Base-by-base conservation (phyloP, 2,888 invertebrate species). In the Ischnus inquisitorius region DNA sequence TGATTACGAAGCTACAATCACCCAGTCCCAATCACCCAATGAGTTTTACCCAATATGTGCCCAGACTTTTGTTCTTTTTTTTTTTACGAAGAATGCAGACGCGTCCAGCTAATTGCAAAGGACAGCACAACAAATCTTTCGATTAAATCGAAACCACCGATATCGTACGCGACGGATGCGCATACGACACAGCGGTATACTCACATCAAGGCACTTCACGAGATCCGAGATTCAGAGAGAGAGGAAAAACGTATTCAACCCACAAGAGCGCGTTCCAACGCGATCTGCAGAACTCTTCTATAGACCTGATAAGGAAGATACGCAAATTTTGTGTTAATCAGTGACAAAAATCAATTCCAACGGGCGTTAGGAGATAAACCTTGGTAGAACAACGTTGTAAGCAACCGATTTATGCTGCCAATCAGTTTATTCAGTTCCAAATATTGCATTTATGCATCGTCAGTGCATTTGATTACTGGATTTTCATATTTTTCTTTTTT, bases 221-320 rank as follows among this genome's bases (percentile, higher is more conserved):
- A 86, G 85, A 85, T 89, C 90, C 90, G 82, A 78, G 88, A 87
- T 88, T 89, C 88, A 83, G 88, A 87, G 85, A 85, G 87, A 89
- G 88, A n/a, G 88, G 89, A 87, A 88, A 88, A 87, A 88, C 60
- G 60, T 28, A 87, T 89, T 90, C 80, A 88, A 89, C 86, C 90
- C 90, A 88, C 87, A 89, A 88, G 88, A 90, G 86, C 87, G 90
- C 87, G 88, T 90, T 90, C 88, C 91, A 88, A 88, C 88, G 86
- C 88, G 87, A 87, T 88, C 88, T 83, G 89, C 89, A 84, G 84
- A 85, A 89, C 87, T 89, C 90, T 89, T 90, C 90, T 91, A 91
- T 88, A 92, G 87, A 92, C 92, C 92, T 92, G 88, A 86, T 86
- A 86, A 60, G 85, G 87, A 90, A 92, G 90, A 90, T 83, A 91